Percentiles rank a stretch among this genome's conserved stretches.
These are phyloP conservation scores for Strigamia crassipes DNA, from an alignment of 2,888 invertebrate genomes.

Conservation along the genomic window DNA sequence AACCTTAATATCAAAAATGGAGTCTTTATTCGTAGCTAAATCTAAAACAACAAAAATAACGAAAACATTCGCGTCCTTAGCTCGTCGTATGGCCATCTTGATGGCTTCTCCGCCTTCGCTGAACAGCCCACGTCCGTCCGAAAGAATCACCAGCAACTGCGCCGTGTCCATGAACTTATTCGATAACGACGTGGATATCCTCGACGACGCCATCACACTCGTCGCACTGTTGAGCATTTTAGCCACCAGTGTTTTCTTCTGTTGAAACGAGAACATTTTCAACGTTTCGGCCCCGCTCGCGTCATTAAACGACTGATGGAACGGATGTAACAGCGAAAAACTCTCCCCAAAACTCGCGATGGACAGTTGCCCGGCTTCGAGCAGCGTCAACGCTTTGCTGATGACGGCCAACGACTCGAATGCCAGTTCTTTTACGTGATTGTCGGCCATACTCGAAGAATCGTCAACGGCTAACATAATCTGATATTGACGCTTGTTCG, in stretches of 20 bases:
- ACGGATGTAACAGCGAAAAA: slow-evolving; percentile 82
- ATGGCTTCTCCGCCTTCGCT: slow-evolving; percentile 79
- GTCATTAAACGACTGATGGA: slow-evolving; percentile 84
- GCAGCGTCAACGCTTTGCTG: slow-evolving; percentile 79
- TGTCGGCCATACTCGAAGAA: slow-evolving; percentile 71
- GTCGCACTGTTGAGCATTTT: slow-evolving; percentile 79
- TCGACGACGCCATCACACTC: neutral
- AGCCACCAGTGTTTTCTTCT: slow-evolving; percentile 85
- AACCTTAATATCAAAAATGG: slow-evolving; percentile 85
- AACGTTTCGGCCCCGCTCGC: slow-evolving; percentile 72
- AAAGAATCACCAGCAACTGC: slow-evolving; percentile 86
- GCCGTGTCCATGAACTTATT: slow-evolving; percentile 64
- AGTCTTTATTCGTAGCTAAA: slow-evolving; percentile 88
- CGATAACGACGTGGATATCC: neutral
- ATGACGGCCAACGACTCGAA: slow-evolving; percentile 94
- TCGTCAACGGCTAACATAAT: slow-evolving; percentile 96
- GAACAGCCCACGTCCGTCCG: slow-evolving; percentile 93
- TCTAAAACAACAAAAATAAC: slow-evolving; percentile 95
- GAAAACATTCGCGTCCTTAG: slow-evolving; percentile 82
- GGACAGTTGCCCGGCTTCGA: slow-evolving; percentile 92
- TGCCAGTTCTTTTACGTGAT: slow-evolving; percentile 72
- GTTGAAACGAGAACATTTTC: slow-evolving; percentile 75
- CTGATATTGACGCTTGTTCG: slow-evolving; percentile 93
- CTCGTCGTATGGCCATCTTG: slow-evolving; percentile 76
- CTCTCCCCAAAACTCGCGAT: slow-evolving; percentile 89